Conservation (phyloP, 1,140 invertebrate genomes). For the Papilio polytes region DNA sequence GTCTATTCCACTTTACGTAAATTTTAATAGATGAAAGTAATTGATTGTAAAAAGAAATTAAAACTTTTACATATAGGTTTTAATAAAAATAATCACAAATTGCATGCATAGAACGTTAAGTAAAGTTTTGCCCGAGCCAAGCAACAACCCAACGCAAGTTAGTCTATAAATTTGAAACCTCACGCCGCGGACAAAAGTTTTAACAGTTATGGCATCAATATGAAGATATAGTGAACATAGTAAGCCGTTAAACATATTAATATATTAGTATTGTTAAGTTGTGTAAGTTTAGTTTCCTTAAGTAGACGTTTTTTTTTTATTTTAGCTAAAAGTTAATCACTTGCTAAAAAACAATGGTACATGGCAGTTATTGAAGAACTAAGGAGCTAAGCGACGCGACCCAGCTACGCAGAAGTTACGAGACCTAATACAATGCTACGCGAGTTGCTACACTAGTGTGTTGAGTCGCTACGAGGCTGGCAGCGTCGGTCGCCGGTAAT, state of each 20-base stretch:
- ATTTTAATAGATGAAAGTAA: background rate
- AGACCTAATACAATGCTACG: background rate
- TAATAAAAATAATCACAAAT: background rate
- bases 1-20: background rate
- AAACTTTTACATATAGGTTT: background rate
- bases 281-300: background rate
- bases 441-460: background rate
- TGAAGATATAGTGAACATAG: slow-evolving; percentile 21
- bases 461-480: background rate
- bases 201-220: slow-evolving; percentile 19
- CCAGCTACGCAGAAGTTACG: background rate
- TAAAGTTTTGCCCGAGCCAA: slow-evolving; percentile 35
- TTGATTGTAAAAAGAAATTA: no score
- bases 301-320: background rate
- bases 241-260: slow-evolving; percentile 10
- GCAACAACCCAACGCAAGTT: slow-evolving; percentile 33
- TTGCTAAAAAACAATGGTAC: background rate
- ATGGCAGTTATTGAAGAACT: background rate
- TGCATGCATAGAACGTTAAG: background rate
- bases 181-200: slow-evolving; percentile 38
- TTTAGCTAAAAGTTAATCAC: background rate
- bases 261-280: background rate
- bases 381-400: background rate
- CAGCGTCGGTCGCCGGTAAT: slow-evolving; percentile 27
- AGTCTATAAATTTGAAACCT: slow-evolving; percentile 44